Conservation (phyloP, 2,888 invertebrate species). For the Ellobium chinense region DNA sequence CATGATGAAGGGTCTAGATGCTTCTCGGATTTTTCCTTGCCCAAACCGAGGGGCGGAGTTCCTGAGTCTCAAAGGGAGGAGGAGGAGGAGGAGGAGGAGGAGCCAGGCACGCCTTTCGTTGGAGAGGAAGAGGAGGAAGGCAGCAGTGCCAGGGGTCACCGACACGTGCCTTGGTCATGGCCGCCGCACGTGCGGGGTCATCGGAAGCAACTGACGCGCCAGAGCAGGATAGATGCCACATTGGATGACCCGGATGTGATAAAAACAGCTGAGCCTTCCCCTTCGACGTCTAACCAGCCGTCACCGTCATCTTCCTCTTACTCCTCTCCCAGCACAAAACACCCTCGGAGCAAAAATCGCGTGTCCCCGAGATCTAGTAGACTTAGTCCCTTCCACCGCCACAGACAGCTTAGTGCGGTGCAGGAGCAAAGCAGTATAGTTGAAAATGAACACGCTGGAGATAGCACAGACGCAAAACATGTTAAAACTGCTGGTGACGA, state of each 20-base stretch:
- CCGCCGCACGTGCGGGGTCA: background rate
- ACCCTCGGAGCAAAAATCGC: background rate
- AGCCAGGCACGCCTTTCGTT: background rate
- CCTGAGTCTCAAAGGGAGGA: background rate
- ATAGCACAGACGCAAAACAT: background rate
- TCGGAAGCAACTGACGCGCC: conserved; percentile 17
- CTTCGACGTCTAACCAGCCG: background rate
- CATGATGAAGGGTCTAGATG: too few species aligned
- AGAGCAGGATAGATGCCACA: conserved; percentile 11
- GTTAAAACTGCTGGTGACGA: background rate
- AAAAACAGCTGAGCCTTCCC: background rate
- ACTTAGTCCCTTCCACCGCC: background rate
- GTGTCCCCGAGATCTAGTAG: background rate
- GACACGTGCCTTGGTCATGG: too few species aligned
- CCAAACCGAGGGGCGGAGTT: too few species aligned
- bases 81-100: background rate
- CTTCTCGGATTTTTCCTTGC: background rate
- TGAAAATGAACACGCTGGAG: background rate
- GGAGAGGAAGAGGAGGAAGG: too few species aligned
- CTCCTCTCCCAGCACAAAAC: background rate
- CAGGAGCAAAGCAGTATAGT: background rate
- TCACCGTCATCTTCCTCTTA: background rate
- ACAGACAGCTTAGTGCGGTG: conserved; percentile 27
- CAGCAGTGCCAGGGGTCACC: background rate
- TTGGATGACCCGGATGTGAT: conserved; percentile 11